phyloP scores from a whole-genome alignment of 2,113 vertebrate species.

The Leuciscus idus region DNA sequence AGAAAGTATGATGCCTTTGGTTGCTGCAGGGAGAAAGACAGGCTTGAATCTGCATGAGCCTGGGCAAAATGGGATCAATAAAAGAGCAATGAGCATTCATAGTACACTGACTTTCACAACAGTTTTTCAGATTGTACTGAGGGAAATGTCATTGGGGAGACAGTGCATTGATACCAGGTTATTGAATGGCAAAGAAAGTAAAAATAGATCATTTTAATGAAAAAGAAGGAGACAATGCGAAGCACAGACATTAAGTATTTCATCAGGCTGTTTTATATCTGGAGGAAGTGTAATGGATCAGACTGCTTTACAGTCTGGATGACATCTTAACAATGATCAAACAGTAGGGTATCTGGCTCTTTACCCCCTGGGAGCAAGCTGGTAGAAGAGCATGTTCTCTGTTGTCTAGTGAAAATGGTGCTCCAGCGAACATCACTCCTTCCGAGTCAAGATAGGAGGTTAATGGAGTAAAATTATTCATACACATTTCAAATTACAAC shows the following conservation, averaged over 20 bases:
- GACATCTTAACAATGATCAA: constrained; percentile 21
- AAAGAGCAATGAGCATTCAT: constrained; percentile 41
- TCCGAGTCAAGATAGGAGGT: constrained; percentile 1
- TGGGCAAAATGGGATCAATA: constrained; percentile 41
- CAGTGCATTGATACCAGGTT: constrained; percentile 45
- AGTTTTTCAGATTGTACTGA: constrained; percentile 36
- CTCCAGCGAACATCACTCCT: neutral
- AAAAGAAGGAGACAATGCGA: constrained; percentile 42
- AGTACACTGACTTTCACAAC: constrained; percentile 45
- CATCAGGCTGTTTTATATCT: constrained; percentile 36
- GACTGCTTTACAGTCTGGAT: constrained; percentile 26
- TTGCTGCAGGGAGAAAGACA: neutral
- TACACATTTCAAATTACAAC: neutral
- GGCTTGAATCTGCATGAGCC: constrained; percentile 41
- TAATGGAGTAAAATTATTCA: constrained; percentile 30
- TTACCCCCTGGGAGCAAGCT: constrained; percentile 4
- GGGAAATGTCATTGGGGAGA: constrained; percentile 45
- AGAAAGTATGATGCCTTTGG: neutral
- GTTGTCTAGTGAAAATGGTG: constrained; percentile 25
- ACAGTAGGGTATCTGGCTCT: constrained; percentile 31
- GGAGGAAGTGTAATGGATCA: constrained; percentile 32
- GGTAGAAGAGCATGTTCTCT: constrained; percentile 13
- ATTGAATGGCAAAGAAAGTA: constrained; percentile 44
- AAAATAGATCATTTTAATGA: constrained; percentile 52
- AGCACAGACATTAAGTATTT: constrained; percentile 34